Conservation (phyloP, 53 echinoderm and acorn worm species). For the Echinometra lucunter region DNA sequence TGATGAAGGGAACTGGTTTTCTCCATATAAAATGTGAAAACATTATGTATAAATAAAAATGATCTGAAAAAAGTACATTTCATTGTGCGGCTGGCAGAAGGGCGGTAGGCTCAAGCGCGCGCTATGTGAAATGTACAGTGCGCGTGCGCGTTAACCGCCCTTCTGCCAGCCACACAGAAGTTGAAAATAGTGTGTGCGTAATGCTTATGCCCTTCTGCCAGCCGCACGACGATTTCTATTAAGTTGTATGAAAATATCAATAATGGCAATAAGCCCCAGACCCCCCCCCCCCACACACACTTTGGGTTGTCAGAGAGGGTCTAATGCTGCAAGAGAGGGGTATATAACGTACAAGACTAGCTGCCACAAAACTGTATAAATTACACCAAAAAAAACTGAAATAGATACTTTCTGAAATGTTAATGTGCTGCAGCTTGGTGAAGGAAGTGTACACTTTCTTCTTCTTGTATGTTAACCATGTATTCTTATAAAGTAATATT, state of each 20-base stretch:
- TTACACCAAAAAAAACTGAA: not conserved
- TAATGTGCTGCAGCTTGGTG: constrained; percentile 4
- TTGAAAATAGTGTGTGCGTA: too few species aligned
- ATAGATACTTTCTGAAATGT: constrained; percentile 17
- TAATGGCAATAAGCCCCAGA: not conserved
- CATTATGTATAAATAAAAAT: not conserved
- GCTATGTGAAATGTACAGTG: too few species aligned
- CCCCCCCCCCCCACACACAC: too few species aligned
- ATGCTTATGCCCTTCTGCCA: too few species aligned
- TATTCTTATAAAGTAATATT: not conserved
- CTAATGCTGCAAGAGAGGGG: not conserved
- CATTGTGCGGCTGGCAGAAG: too few species aligned
- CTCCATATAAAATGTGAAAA: too few species aligned
- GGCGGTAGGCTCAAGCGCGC: too few species aligned
- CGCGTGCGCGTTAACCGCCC: too few species aligned
- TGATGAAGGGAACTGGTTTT: too few species aligned
- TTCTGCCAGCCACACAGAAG: too few species aligned
- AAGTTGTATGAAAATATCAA: not conserved
- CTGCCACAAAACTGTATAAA: not conserved
- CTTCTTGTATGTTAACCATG: not conserved
- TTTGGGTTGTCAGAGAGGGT: not conserved
- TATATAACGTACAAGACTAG: not conserved
- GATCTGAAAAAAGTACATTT: too few species aligned
- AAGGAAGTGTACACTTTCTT: not conserved
- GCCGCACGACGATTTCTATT: too few species aligned